phyloP scores from a whole-genome alignment of 2,797 vertebrate species.

The Helicolenus hilgendorfi region DNA sequence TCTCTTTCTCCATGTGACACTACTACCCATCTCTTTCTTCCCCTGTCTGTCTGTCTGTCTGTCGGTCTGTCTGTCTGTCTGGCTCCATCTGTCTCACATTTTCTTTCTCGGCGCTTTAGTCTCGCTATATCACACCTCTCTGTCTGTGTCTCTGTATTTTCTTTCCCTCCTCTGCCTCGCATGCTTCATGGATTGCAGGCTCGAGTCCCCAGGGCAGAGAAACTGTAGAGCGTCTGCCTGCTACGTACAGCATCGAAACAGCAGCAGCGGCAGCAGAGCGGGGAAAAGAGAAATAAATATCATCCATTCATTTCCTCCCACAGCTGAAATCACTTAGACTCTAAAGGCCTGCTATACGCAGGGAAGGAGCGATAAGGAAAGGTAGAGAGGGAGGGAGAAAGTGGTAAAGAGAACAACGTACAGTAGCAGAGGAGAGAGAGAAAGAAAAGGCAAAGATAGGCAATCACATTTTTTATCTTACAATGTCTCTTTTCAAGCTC shows the following conservation, averaged over 20 bases:
- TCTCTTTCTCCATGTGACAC: constrained; percentile 77
- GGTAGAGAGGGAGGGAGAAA: constrained; percentile 64
- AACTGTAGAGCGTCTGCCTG: constrained; percentile 72
- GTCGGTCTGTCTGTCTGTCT: constrained; percentile 41
- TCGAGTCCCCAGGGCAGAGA: constrained; percentile 74
- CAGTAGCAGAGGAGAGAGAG: constrained; percentile 39
- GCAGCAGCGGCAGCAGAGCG: constrained; percentile 57
- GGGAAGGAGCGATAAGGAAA: constrained; percentile 69
- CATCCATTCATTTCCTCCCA: constrained; percentile 87
- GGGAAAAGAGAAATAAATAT: constrained; percentile 81
- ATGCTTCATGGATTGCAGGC: constrained; percentile 78
- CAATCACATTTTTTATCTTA: constrained; percentile 76
- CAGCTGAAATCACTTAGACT: constrained; percentile 87
- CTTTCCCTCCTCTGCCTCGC: constrained; percentile 72
- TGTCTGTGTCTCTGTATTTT: constrained; percentile 64
- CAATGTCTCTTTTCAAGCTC: constrained; percentile 79
- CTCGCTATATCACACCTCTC: constrained; percentile 74
- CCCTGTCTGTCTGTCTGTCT: constrained; percentile 38
- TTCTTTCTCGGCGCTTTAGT: constrained; percentile 61
- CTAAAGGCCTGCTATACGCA: constrained; percentile 74
- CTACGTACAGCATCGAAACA: constrained; percentile 64
- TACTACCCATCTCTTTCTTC: constrained; percentile 63
- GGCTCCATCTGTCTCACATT: constrained; percentile 77
- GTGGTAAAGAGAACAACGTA: constrained; percentile 43
- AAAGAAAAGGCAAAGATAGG: constrained; percentile 64